Conservation (phyloP, 2,113 vertebrate species). For the Craseonycteris thonglongyai region DNA sequence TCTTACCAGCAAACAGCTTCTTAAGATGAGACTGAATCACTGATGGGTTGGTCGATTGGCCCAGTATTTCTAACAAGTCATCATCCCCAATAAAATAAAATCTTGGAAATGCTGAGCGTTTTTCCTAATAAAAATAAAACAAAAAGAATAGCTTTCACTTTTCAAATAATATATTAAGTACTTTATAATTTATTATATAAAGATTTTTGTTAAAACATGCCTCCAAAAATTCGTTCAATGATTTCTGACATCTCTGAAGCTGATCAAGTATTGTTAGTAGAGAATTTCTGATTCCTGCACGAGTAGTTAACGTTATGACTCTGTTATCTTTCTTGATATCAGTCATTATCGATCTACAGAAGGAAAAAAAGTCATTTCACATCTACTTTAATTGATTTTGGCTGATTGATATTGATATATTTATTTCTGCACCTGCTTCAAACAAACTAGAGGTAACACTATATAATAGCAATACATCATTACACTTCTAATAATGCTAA, state of each 20-base stretch:
- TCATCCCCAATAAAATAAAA: slow-evolving; percentile 99
- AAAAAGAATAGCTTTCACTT: slow-evolving; percentile 16
- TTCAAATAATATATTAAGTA: slow-evolving; percentile 1
- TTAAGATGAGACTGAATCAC: slow-evolving; percentile 97
- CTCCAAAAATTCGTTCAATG: slow-evolving; percentile 97
- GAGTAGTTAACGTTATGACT: slow-evolving; percentile 87
- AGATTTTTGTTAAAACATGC: slow-evolving; percentile 71
- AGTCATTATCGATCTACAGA: slow-evolving; percentile 88
- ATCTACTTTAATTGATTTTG: background rate
- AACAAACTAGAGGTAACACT: background rate
- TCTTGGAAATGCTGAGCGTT: slow-evolving; percentile 94
- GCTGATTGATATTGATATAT: background rate
- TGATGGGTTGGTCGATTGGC: slow-evolving; percentile 92
- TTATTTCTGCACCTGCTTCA: background rate
- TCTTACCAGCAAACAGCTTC: slow-evolving; percentile 96
- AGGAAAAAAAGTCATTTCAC: slow-evolving; percentile 41
- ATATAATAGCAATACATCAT: background rate
- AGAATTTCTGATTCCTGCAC: slow-evolving; percentile 89
- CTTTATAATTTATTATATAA: background rate
- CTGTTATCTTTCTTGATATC: slow-evolving; percentile 93
- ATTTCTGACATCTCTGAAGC: slow-evolving; percentile 97
- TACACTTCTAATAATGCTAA: background rate
- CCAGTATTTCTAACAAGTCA: slow-evolving; percentile 96
- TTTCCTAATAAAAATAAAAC: slow-evolving; percentile 84
- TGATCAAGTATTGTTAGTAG: slow-evolving; percentile 92